phyloP scores from a whole-genome alignment of 2,888 invertebrate genomes.

The Colostygia pectinataria region DNA sequence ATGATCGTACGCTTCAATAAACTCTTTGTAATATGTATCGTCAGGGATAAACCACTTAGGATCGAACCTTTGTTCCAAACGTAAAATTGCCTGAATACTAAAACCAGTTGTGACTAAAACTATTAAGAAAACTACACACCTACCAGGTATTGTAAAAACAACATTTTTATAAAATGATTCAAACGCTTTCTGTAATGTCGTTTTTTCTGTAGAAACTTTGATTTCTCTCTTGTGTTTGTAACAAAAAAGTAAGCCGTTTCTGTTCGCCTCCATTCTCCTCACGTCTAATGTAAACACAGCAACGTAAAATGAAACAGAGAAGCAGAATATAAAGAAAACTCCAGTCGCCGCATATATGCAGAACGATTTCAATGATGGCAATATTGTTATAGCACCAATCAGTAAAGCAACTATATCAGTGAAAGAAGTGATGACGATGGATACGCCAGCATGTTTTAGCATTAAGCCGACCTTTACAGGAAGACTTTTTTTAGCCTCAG shows the following conservation, averaged over 20 bases:
- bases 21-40: conserved; percentile 86
- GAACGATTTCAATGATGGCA: conserved; percentile 91
- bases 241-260: conserved; percentile 87
- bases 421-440: conserved; percentile 91
- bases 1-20: conserved; percentile 75
- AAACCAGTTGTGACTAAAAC: conserved; percentile 84
- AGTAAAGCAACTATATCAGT: conserved; percentile 92
- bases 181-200: conserved; percentile 83
- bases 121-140: conserved; percentile 84
- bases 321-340: conserved; percentile 88
- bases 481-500: conserved; percentile 78
- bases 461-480: conserved; percentile 87
- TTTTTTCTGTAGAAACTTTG: conserved; percentile 79
- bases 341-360: conserved; percentile 91
- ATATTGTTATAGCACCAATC: conserved; percentile 90
- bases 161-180: conserved; percentile 84
- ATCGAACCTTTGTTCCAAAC: conserved; percentile 90
- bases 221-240: conserved; percentile 83
- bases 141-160: conserved; percentile 86
- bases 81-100: conserved; percentile 84
- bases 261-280: conserved; percentile 82
- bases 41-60: conserved; percentile 91
- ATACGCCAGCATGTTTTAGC: conserved; percentile 91
- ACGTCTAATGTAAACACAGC: conserved; percentile 90
- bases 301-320: conserved; percentile 91